A percentile compares a stretch with the other conserved stretches of the same genome.
Conservation (phyloP, 2,113 vertebrate genomes). For the Mirounga angustirostris region DNA sequence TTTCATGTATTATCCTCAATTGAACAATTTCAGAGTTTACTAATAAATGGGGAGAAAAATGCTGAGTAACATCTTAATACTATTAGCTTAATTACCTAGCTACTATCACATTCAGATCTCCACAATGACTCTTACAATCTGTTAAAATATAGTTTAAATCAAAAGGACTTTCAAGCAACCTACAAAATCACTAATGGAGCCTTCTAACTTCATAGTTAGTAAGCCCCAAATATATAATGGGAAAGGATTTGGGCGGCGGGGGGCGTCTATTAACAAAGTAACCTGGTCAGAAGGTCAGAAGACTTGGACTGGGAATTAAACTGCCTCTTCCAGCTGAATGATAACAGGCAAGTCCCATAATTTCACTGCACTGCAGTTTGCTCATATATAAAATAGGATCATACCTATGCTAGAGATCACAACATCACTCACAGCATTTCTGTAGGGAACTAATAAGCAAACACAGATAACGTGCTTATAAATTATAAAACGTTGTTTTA, state of each 20-base stretch:
- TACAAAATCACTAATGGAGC: neutral
- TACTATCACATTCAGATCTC: neutral
- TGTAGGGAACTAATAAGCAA: neutral
- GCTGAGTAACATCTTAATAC: neutral
- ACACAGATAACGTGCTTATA: slow-evolving; percentile 19
- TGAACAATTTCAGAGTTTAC: neutral
- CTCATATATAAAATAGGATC: neutral
- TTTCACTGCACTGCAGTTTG: neutral
- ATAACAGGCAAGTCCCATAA: neutral
- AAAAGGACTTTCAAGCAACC: slow-evolving; percentile 24
- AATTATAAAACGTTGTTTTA: neutral
- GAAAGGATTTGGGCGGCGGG: neutral
- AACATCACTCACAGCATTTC: neutral
- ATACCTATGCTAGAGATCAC: neutral
- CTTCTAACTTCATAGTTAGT: neutral
- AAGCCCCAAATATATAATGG: neutral
- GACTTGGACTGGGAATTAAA: neutral
- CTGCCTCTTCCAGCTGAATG: neutral
- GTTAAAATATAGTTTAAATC: neutral
- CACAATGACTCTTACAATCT: neutral
- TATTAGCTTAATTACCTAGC: neutral
- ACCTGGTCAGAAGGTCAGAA: neutral
- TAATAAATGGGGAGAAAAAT: neutral
- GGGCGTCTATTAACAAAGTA: neutral
- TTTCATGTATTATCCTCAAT: neutral